Evolutionary conservation across 2,888 invertebrate genomes (phyloP).

Genomic region (Drosophila pseudotakahashii): DNA sequence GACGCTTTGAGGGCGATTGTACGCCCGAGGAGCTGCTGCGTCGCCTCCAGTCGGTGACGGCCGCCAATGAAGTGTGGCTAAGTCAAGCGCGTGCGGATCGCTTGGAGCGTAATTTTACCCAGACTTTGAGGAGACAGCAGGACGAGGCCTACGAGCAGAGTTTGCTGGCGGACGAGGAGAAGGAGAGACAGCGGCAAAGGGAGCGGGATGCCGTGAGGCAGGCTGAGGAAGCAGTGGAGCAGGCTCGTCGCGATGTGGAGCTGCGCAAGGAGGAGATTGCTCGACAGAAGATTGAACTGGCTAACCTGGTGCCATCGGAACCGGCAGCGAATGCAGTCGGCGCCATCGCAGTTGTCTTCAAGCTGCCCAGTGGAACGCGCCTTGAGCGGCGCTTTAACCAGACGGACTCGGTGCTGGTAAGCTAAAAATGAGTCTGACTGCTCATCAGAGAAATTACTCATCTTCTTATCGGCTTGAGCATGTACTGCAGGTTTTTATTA

Average conservation of each 20-base stretch:
- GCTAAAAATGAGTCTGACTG: slow-evolving; percentile 14
- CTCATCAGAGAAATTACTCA: background rate
- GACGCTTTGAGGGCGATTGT: slow-evolving; percentile 94
- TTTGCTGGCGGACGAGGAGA: slow-evolving; percentile 96
- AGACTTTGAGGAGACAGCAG: slow-evolving; percentile 94
- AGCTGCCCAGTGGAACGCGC: slow-evolving; percentile 94
- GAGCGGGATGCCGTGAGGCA: slow-evolving; percentile 86
- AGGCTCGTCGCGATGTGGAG: slow-evolving; percentile 85
- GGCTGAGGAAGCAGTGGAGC: slow-evolving; percentile 85
- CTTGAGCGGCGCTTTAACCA: slow-evolving; percentile 94
- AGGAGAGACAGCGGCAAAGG: slow-evolving; percentile 90
- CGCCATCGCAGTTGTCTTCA: slow-evolving; percentile 93
- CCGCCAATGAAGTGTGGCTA: slow-evolving; percentile 94
- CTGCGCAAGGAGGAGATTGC: slow-evolving; percentile 86
- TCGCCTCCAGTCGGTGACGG: slow-evolving; percentile 90
- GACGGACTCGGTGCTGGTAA: slow-evolving; percentile 92
- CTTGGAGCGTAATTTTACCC: slow-evolving; percentile 93
- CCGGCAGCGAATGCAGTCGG: slow-evolving; percentile 89
- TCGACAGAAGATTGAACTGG: slow-evolving; percentile 88
- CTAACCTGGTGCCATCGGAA: slow-evolving; percentile 89
- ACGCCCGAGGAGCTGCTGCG: slow-evolving; percentile 89
- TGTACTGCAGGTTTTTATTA: too few species aligned
- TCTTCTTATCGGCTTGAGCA: background rate
- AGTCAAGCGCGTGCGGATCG: slow-evolving; percentile 94
- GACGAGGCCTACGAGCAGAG: slow-evolving; percentile 97